Base-by-base conservation (phyloP, 2,113 vertebrate species). In the Spilogale gracilis region DNA sequence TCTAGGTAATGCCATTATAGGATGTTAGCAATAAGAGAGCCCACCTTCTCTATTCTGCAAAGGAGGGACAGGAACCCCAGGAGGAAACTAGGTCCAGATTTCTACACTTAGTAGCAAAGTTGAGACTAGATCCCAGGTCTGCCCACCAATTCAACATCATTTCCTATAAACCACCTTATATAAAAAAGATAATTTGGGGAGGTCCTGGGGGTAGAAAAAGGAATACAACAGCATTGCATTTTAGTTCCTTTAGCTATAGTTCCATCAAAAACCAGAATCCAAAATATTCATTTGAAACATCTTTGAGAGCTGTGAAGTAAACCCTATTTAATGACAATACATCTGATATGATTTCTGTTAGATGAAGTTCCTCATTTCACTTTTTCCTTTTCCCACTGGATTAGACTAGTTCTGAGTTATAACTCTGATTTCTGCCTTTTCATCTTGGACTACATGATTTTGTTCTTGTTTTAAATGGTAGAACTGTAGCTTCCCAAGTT, bases 201-300 rank as follows among this genome's bases (percentile, higher is more conserved):
- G 52, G 2, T 73, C 25, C 23, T 74, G 7, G 8, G n/a, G 8
- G 10, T 58, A 32, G 43, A 83, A 48, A 67, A 76, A 81, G 30
- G 6, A 88, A 60, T 17, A 10, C 3, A 50, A 23, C 14, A 9
- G 7, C 56, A 82, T 80, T 52, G 73, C 25, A 30, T 30, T 78
- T 93, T 83, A 76, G n/a, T 89, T 91, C 13, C 69, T 95, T 80
- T 43, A 93, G 80, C 67, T 87, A 30, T 13, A 54, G n/a, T 97
- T 69, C 73, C 13, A 61, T 25, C 74, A 56, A 94, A 63, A 89
- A 23, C 21, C 58, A 84, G 54, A 58, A 38, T 76, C 79, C 73
- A 58, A 98, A 91, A 81, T 63, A 84, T 38, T 95, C 21, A 73
- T 48, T 61, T 60, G 91, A 85, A 85, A 50, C 2, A 86, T 54